Base-by-base conservation (phyloP, 2,113 vertebrate genomes). In the Podiceps cristatus region DNA sequence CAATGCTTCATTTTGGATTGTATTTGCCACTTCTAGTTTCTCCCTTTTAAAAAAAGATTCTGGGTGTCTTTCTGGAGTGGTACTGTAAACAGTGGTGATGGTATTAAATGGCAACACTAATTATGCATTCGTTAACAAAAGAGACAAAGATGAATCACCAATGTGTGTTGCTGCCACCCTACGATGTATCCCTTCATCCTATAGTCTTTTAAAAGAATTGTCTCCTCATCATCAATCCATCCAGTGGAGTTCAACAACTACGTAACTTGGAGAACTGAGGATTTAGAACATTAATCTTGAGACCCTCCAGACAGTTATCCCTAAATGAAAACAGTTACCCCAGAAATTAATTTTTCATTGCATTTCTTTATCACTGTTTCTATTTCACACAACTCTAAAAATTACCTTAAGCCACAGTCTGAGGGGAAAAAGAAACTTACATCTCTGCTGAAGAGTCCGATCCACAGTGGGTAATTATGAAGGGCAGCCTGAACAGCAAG, bases 381-480 rank as follows among this genome's bases (percentile, higher is more conserved):
- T 52, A 2, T 49, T 95, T 67, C 83, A 53, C 24, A 20, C 8
- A 86, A 60, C 5, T 58, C 18, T 78, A 52, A 88, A 92, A 71
- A 56, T 18, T 31, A 80, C 6, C 16, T 44, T 68, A 83, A 94
- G 53, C 14, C 15, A n/a, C 37, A 86, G 42, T 15, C 10, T n/a
- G 14, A 90, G 11, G 22, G 33, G 45, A 96, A 91, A 71, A 7
- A 8, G 44, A 49, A 74, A 97, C 99, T 98, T 98, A 99, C 99
- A 3, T 99, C 99, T 93, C 98, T 97, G 79, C 99, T 99, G 83
- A 98, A 99, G 72, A 99, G 98, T 92, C 99, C 99, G 47, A 99
- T 99, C 99, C 99, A 99, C 91, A 99, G 97, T 9, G 99, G 98
- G 5, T 84, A 94, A 35, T 95, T 94, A 11, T 40, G 96, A 8